These are phyloP conservation scores for Amphipyra berbera DNA, from an alignment of 2,888 invertebrate genomes.

Conservation along the genomic window DNA sequence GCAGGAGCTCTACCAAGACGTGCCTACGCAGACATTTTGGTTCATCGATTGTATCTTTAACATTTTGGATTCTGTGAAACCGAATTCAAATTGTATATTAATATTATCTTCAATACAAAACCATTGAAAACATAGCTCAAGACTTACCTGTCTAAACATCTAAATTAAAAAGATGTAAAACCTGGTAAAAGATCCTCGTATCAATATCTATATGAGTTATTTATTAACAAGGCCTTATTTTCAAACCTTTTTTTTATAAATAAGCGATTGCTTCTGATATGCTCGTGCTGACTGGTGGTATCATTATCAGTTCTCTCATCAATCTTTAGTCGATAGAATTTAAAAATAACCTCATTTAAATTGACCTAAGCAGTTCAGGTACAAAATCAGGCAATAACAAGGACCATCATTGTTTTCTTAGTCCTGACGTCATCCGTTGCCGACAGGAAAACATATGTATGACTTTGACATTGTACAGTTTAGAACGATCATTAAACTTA, in stretches of 20 bases:
- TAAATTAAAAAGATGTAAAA: constrained; percentile 13
- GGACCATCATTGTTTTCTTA: constrained; percentile 61
- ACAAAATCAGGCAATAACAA: constrained; percentile 48
- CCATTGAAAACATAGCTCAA: too few species aligned
- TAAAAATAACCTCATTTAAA: constrained; percentile 34
- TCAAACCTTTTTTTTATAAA: not conserved
- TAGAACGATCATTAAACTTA: constrained; percentile 69
- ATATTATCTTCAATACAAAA: not conserved
- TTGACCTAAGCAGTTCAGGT: constrained; percentile 30
- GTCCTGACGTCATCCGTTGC: constrained; percentile 60
- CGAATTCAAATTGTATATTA: constrained; percentile 14
- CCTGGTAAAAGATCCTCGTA: constrained; percentile 18
- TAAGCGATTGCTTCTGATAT: not conserved
- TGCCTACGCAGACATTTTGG: constrained; percentile 12
- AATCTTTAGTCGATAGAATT: constrained; percentile 15
- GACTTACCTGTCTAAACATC: constrained; percentile 34
- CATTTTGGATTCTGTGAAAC: constrained; percentile 13
- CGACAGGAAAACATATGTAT: constrained; percentile 60
- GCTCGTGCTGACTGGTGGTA: not conserved
- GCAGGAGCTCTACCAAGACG: constrained; percentile 37
- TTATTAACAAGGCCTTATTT: constrained; percentile 8
- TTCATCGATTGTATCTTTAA: constrained; percentile 21
- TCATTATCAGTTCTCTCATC: constrained; percentile 21
- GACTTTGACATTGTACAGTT: constrained; percentile 71
- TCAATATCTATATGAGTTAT: constrained; percentile 11